Conservation (phyloP, 2,797 vertebrate species). For the Arnoldichthys spilopterus region DNA sequence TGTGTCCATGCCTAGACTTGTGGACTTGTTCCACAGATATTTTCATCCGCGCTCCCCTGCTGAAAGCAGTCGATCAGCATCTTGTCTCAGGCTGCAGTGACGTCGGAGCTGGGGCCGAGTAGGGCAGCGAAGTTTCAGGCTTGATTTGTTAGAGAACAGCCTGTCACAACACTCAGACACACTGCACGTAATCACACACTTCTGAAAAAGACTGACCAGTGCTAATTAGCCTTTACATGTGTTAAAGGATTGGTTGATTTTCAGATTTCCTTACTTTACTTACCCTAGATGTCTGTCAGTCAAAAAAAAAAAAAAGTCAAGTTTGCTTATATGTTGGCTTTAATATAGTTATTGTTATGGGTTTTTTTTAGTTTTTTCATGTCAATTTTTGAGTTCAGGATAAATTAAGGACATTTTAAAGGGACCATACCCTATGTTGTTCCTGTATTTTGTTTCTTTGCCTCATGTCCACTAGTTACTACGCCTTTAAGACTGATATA, state of each 20-base stretch:
- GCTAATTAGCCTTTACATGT: background rate
- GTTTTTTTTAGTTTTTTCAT: no score
- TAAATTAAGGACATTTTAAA: no score
- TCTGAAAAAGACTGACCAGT: background rate
- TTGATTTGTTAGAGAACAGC: constrained; percentile 72
- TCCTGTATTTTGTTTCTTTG: no score
- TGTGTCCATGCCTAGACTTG: constrained; percentile 50
- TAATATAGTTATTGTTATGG: no score
- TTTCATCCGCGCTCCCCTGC: constrained; percentile 75
- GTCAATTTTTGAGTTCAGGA: no score
- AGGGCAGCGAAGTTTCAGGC: constrained; percentile 78
- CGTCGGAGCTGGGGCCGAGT: constrained; percentile 75
- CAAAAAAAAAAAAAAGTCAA: no score
- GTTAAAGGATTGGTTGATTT: background rate
- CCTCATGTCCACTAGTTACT: no score
- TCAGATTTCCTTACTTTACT: no score
- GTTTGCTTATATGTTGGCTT: no score
- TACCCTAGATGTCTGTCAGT: no score
- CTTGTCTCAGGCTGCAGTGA: constrained; percentile 79
- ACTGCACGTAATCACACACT: background rate
- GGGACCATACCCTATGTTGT: no score
- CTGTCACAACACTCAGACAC: constrained; percentile 26
- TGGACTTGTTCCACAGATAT: constrained; percentile 74
- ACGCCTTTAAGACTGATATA: no score
- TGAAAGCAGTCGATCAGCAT: constrained; percentile 83